Conservation (phyloP, 2,113 vertebrate species). For the Rhineura floridana region DNA sequence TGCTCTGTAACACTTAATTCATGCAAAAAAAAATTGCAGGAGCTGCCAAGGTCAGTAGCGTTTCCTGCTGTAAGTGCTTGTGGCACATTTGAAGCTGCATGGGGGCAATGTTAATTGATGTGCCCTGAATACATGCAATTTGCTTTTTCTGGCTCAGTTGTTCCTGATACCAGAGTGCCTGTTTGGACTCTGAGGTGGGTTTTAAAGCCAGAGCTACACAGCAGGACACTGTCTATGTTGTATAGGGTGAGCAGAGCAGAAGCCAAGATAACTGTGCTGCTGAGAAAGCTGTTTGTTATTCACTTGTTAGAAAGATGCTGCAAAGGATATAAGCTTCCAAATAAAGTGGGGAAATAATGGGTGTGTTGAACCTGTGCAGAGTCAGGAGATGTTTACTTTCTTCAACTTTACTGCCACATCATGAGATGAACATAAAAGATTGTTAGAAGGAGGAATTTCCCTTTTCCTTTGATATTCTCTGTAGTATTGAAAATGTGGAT, state of each 20-base stretch:
- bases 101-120: slow-evolving; percentile 17
- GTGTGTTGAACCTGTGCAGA: neutral
- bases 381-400: neutral
- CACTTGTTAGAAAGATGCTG: too few relatives aligned
- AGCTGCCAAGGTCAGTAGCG: neutral
- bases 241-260: neutral
- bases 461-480: neutral
- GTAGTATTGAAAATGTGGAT: neutral
- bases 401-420: neutral
- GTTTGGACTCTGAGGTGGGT: neutral
- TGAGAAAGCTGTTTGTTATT: neutral
- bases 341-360: neutral
- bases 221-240: too few relatives aligned
- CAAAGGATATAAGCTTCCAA: neutral
- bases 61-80: neutral
- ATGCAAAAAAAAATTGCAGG: neutral
- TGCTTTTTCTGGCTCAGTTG: slow-evolving; percentile 16
- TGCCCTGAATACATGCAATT: slow-evolving; percentile 14
- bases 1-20: slow-evolving; percentile 1
- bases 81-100: neutral
- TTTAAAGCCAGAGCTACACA: neutral
- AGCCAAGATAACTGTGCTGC: neutral
- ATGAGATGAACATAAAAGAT: neutral
- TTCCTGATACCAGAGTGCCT: neutral
- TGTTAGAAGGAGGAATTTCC: neutral